Base-by-base conservation (phyloP, 2,113 vertebrate genomes). In the Papio anubis region DNA sequence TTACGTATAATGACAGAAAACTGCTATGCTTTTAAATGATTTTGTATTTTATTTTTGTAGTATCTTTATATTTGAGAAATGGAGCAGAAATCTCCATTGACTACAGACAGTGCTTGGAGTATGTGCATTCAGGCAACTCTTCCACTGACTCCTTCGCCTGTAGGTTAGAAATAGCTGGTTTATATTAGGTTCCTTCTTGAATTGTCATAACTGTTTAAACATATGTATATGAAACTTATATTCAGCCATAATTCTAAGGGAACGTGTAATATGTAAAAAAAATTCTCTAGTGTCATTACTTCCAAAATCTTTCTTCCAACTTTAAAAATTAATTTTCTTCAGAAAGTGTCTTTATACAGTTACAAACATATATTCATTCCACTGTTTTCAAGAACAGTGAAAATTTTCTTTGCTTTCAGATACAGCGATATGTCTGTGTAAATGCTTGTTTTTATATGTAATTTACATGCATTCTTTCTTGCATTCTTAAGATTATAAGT, bases 81-180 rank as follows among this genome's bases (percentile, higher is more conserved):
- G 61, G 61, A 64, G 61, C 12, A 81, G 68, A 88, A 61, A 64
- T 92, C 50, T 88, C 48, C 48, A 14, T 50, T 50, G 52, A 78
- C 16, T 61, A 23, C 25, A 72, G 32, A 52, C 70, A 70, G 2
- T 85, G 43, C 7, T 93, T 88, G 45, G 18, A 88, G 43, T 87
- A 6, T 79, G 59, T 83, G 66, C 32, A 50, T 90, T 89, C 66
- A 18, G 70, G 18, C 5, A 84, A 27, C 48, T 55, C 57, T 86
- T 68, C 30, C 27, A 40, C 0, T 59, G 57, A 73, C 20, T 93
- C 14, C 4, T 85, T 94, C 70, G 11, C 52, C 52, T 14, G 20
- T 17, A 73, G 17, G 9, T 96, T 95, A 95, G 73, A 92, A 93
- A 92, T 96, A 97, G 55, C 23, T 96, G 80, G 16, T n/a, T 93